Evolutionary conservation across 1,140 invertebrate species (phyloP).

Genomic region (Steinernema feltiae): DNA sequence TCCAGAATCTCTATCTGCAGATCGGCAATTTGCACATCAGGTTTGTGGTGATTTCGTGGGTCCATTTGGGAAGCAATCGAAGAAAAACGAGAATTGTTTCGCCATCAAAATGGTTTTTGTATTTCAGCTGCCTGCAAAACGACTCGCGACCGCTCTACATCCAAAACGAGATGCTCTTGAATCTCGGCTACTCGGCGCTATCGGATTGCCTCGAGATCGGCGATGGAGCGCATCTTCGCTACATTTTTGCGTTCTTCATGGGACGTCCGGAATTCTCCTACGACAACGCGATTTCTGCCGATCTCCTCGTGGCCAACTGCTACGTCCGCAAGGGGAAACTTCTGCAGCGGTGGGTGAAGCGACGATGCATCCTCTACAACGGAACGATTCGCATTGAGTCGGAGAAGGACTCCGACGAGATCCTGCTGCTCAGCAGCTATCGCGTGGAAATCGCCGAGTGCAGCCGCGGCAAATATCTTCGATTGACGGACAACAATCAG

Average conservation of each 20-base stretch:
- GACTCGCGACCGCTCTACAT: slow-evolving; percentile 19
- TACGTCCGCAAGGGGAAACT: slow-evolving; percentile 17
- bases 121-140: slow-evolving; percentile 14
- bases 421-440: background rate
- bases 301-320: slow-evolving; percentile 20
- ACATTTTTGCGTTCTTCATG: slow-evolving; percentile 23
- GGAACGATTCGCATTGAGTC: slow-evolving; percentile 20
- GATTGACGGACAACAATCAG: background rate
- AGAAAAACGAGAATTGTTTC: too few species aligned
- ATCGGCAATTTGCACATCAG: slow-evolving; percentile 21
- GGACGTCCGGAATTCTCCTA: background rate
- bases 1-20: slow-evolving; percentile 15
- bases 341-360: slow-evolving; percentile 17
- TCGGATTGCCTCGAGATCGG: slow-evolving; percentile 18
- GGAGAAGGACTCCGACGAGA: background rate
- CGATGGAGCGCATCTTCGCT: slow-evolving; percentile 10
- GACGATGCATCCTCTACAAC: slow-evolving; percentile 22
- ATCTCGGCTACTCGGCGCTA: slow-evolving; percentile 13
- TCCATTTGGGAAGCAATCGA: background rate
- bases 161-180: slow-evolving; percentile 23
- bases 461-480: background rate
- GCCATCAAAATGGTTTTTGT: too few species aligned
- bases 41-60: background rate
- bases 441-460: background rate
- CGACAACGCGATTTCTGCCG: background rate